These are phyloP conservation scores for human DNA, from an alignment of 2,113 vertebrate species.

Conservation along the genomic window DNA sequence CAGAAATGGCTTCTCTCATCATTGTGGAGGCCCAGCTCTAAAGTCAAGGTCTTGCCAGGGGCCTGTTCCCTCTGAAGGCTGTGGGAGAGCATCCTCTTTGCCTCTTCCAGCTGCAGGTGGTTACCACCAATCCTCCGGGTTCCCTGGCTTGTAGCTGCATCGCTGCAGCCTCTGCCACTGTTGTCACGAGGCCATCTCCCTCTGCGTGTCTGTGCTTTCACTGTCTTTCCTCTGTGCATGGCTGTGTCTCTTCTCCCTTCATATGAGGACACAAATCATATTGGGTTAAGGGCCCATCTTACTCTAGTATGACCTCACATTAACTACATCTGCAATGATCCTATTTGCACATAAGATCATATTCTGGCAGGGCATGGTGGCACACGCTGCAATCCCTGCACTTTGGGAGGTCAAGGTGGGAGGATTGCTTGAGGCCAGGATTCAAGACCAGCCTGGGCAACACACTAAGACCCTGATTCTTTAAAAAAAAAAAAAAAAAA, in stretches of 20 bases:
- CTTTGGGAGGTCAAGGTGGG: too few relatives aligned
- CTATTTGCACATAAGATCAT: neutral
- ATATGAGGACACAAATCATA: rapidly evolving
- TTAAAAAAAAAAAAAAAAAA: too few relatives aligned
- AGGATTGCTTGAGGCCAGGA: too few relatives aligned
- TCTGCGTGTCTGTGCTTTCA: neutral
- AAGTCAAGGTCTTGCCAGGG: neutral
- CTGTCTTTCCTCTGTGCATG: neutral
- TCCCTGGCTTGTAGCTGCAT: neutral
- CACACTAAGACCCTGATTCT: too few relatives aligned
- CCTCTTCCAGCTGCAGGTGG: too few relatives aligned
- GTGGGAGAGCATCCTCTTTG: neutral
- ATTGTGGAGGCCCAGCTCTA: neutral
- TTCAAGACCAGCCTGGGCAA: too few relatives aligned
- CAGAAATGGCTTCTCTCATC: neutral
- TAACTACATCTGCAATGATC: neutral
- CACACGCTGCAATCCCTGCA: too few relatives aligned
- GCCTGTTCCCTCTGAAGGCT: neutral
- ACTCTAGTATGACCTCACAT: neutral
- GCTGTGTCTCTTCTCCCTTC: neutral
- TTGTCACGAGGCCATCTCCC: rapidly evolving
- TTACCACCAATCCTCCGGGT: too few relatives aligned
- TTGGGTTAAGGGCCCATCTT: too few relatives aligned
- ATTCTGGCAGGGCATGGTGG: neutral
- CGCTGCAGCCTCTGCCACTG: neutral